Percentiles rank a stretch among this genome's conserved stretches.
Conservation (phyloP, 64 coral and sea anemone genomes). For the Montipora efflorescens region DNA sequence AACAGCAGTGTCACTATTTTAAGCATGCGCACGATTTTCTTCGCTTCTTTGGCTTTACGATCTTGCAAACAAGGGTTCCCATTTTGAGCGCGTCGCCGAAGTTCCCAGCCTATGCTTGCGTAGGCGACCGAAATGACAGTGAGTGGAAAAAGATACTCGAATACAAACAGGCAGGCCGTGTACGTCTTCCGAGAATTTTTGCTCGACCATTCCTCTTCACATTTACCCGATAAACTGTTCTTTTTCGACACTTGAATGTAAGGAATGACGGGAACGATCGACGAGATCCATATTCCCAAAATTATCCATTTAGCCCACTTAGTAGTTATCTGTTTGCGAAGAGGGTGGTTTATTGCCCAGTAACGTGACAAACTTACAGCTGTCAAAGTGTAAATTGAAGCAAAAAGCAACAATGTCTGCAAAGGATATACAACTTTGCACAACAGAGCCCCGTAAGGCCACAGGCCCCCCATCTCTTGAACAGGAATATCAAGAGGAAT, state of each 20-base stretch:
- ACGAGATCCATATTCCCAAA: conserved; percentile 57
- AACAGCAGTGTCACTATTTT: conserved; percentile 62
- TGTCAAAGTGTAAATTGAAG: conserved; percentile 78
- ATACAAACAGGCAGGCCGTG: conserved; percentile 55
- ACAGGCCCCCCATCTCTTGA: conserved; percentile 57
- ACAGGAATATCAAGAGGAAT: conserved; percentile 82
- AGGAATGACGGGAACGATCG: conserved; percentile 55
- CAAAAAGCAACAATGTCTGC: conserved; percentile 68
- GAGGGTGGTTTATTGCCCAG: conserved; percentile 79
- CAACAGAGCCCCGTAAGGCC: conserved; percentile 77
- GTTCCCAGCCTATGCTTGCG: conserved; percentile 55
- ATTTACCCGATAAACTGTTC: neutral
- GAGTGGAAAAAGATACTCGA: conserved; percentile 73
- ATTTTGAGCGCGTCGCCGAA: conserved; percentile 22
- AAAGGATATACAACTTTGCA: conserved; percentile 72
- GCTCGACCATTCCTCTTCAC: conserved; percentile 58
- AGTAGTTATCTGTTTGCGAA: conserved; percentile 51
- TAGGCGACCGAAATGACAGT: conserved; percentile 60
- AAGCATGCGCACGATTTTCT: conserved; percentile 72
- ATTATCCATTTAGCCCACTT: conserved; percentile 51
- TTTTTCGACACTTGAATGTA: conserved; percentile 47
- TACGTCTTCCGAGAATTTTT: conserved; percentile 34
- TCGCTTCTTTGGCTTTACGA: conserved; percentile 45
- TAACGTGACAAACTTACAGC: conserved; percentile 79
- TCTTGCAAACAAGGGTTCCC: conserved; percentile 36